Evolutionary conservation across 2,113 vertebrate genomes (phyloP).

Genomic region (Austrofundulus limnaeus): DNA sequence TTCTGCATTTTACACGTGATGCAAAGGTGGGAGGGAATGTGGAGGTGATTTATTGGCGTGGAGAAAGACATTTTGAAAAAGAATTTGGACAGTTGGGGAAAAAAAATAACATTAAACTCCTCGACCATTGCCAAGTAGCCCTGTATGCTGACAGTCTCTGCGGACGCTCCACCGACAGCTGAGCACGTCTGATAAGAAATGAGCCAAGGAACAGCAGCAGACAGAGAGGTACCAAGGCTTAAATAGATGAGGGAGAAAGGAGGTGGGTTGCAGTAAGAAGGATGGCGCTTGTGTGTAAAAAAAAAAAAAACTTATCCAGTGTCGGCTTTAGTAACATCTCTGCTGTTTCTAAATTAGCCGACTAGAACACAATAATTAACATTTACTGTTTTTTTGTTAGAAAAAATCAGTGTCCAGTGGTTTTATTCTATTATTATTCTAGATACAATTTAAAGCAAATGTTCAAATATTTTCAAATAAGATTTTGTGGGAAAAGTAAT

Average conservation of each 20-base stretch:
- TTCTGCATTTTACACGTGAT: constrained; percentile 21
- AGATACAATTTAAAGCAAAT: too few species aligned
- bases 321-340: constrained; percentile 25
- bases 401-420: background rate
- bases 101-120: constrained; percentile 55
- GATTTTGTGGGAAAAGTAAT: too few species aligned
- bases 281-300: constrained; percentile 25
- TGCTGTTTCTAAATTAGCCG: constrained; percentile 9
- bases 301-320: constrained; percentile 23
- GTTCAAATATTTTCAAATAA: too few species aligned
- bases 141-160: constrained; percentile 56
- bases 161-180: constrained; percentile 73
- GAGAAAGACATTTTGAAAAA: constrained; percentile 36
- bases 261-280: constrained; percentile 2
- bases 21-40: constrained; percentile 37
- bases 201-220: constrained; percentile 60
- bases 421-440: background rate
- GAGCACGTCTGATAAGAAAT: constrained; percentile 75
- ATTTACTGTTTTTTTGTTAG: background rate
- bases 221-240: constrained; percentile 49
- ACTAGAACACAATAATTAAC: background rate
- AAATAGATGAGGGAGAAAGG: constrained; percentile 26
- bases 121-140: constrained; percentile 58
- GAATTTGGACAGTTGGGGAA: constrained; percentile 58
- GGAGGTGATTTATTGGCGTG: constrained; percentile 38